A percentile compares a stretch with the other conserved stretches of the same genome.
Evolutionary conservation across 2,797 vertebrate species (phyloP).

Genomic region (Miichthys miiuy): DNA sequence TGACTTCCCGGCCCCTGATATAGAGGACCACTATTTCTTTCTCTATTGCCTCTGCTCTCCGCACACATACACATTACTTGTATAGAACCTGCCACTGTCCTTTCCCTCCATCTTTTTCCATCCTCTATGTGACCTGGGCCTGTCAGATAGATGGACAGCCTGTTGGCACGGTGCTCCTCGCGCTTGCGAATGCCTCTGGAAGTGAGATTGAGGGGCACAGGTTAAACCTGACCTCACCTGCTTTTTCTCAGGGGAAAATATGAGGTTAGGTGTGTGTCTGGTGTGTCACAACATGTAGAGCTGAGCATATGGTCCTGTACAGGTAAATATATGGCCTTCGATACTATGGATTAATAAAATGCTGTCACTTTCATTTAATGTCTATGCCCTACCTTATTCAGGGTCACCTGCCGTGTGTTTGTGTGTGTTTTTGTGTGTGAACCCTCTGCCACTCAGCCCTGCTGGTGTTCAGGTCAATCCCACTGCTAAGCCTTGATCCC

Average conservation of each 20-base stretch:
- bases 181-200: conserved; percentile 45
- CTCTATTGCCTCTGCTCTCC: conserved; percentile 35
- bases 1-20: conserved; percentile 51
- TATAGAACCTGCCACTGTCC: conserved; percentile 47
- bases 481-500: conserved; percentile 46
- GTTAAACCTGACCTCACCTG: conserved; percentile 69
- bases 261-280: conserved; percentile 34
- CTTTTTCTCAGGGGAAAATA: conserved; percentile 40
- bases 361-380: conserved; percentile 18
- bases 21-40: conserved; percentile 66
- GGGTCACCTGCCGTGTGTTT: conserved; percentile 25
- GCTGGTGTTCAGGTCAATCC: conserved; percentile 51
- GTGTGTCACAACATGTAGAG: conserved; percentile 17
- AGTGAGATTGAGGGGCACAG: conserved; percentile 65
- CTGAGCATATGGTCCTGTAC: background rate
- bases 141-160: conserved; percentile 71
- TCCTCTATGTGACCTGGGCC: conserved; percentile 59
- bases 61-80: conserved; percentile 54
- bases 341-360: conserved; percentile 16
- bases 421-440: conserved; percentile 9
- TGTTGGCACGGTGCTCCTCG: conserved; percentile 37
- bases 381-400: conserved; percentile 13
- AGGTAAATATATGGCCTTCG: background rate
- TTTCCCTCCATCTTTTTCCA: conserved; percentile 61
- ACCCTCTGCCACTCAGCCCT: conserved; percentile 21